phyloP scores from a whole-genome alignment of 35 echinoderm and acorn worm genomes.

The Ptychodera flava region DNA sequence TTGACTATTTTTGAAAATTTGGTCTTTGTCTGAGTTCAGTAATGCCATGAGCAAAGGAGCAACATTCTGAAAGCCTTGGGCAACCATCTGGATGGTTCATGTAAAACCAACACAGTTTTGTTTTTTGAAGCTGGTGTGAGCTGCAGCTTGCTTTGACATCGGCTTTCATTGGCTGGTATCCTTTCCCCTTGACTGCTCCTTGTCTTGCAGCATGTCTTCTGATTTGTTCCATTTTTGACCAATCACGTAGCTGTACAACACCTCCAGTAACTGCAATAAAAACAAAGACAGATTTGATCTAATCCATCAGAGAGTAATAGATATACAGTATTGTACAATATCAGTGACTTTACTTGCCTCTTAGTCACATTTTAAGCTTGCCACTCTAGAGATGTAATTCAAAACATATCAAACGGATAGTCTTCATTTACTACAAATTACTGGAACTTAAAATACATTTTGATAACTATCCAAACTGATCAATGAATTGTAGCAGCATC shows the following conservation, averaged over 20 bases:
- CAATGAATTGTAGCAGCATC: too few relatives aligned
- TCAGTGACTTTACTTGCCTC: too few relatives aligned
- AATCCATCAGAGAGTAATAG: too few relatives aligned
- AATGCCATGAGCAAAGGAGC: constrained; percentile 78
- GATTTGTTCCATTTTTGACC: constrained; percentile 25
- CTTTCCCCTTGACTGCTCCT: constrained; percentile 17
- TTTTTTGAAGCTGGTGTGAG: constrained; percentile 40
- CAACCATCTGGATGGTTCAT: constrained; percentile 64
- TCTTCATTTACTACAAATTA: too few relatives aligned
- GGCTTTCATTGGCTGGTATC: neutral
- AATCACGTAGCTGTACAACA: constrained; percentile 55
- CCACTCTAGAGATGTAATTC: neutral
- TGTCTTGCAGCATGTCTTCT: neutral
- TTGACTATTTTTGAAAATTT: neutral
- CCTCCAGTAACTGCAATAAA: constrained; percentile 46
- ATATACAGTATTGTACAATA: too few relatives aligned
- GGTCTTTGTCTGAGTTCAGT: constrained; percentile 38
- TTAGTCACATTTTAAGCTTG: too few relatives aligned
- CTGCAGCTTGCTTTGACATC: constrained; percentile 5
- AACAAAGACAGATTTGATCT: too few relatives aligned
- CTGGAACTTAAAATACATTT: too few relatives aligned
- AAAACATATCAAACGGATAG: neutral
- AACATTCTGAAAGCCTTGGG: constrained; percentile 27
- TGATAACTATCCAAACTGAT: too few relatives aligned
- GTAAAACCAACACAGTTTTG: constrained; percentile 74